Evolutionary conservation across 2,113 vertebrate genomes (phyloP).

Genomic region (Myotis davidii): DNA sequence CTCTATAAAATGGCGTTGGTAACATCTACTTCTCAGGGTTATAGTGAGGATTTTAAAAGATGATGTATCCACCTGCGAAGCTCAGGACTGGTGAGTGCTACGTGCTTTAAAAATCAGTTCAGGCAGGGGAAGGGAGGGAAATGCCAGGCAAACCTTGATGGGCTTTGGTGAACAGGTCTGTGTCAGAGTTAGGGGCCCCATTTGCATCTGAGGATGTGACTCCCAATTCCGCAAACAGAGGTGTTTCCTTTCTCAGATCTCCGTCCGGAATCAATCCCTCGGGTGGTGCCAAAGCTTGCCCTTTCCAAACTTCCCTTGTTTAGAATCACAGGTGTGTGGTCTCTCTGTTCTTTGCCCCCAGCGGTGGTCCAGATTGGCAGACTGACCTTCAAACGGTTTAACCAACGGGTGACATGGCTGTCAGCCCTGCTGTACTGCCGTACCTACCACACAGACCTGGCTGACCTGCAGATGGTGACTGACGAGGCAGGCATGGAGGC

Average conservation of each 20-base stretch:
- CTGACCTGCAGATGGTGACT: neutral
- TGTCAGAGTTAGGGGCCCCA: neutral
- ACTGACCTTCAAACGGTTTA: conserved; percentile 39
- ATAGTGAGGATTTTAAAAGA: neutral
- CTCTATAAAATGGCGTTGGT: neutral
- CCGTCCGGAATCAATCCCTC: neutral
- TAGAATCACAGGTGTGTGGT: neutral
- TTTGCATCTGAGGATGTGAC: conserved; percentile 41
- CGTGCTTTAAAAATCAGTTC: neutral
- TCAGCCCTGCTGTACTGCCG: conserved; percentile 50
- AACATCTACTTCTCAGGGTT: neutral
- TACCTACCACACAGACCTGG: conserved; percentile 26
- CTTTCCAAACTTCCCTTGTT: neutral
- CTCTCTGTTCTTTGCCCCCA: conserved; percentile 16
- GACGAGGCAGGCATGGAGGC: neutral
- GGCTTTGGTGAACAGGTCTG: neutral
- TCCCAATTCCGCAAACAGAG: neutral
- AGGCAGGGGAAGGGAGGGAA: neutral
- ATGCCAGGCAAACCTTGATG: neutral
- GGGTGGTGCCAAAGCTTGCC: neutral
- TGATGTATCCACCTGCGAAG: too few relatives aligned
- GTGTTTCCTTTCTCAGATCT: neutral
- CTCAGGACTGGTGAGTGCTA: neutral
- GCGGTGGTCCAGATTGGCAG: conserved; percentile 11
- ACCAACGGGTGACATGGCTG: neutral